Percentiles rank a stretch among this genome's conserved stretches.
phyloP scores from a whole-genome alignment of 2,797 vertebrate genomes.

The Macrochelys suwanniensis region DNA sequence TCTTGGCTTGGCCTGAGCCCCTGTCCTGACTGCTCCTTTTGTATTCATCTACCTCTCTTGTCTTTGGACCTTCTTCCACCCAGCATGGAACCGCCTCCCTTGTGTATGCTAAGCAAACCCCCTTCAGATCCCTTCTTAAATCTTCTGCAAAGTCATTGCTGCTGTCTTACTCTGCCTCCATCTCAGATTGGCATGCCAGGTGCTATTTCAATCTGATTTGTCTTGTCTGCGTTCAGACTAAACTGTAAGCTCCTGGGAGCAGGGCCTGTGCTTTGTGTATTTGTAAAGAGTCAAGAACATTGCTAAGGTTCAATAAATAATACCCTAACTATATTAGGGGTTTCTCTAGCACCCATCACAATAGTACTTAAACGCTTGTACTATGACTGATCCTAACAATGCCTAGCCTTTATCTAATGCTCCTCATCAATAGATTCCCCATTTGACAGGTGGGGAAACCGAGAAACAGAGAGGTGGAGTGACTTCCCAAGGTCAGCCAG shows the following conservation, averaged over 20 bases:
- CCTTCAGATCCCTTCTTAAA: not conserved
- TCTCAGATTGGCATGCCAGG: rapidly evolving
- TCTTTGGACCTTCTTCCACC: not conserved
- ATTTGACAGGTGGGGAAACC: not conserved
- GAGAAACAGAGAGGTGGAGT: not conserved
- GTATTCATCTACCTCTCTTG: rapidly evolving
- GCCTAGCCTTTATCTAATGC: not conserved
- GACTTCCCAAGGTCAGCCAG: not conserved
- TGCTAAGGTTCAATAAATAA: not conserved
- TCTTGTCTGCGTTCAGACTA: not conserved
- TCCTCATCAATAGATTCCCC: not conserved
- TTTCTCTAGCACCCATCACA: not conserved
- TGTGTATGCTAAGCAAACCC: not conserved
- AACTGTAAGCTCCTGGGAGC: not conserved
- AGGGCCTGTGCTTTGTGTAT: not conserved
- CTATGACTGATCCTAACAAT: not conserved
- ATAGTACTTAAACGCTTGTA: not conserved
- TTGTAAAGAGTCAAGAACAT: not conserved
- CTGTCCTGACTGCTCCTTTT: no score
- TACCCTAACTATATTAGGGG: not conserved
- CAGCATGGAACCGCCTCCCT: not conserved
- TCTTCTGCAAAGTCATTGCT: rapidly evolving
- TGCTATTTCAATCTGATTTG: not conserved
- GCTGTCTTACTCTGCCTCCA: not conserved
- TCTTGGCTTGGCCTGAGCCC: not conserved